Conservation (phyloP, 1,140 invertebrate genomes). For the Drosophila ironensis region DNA sequence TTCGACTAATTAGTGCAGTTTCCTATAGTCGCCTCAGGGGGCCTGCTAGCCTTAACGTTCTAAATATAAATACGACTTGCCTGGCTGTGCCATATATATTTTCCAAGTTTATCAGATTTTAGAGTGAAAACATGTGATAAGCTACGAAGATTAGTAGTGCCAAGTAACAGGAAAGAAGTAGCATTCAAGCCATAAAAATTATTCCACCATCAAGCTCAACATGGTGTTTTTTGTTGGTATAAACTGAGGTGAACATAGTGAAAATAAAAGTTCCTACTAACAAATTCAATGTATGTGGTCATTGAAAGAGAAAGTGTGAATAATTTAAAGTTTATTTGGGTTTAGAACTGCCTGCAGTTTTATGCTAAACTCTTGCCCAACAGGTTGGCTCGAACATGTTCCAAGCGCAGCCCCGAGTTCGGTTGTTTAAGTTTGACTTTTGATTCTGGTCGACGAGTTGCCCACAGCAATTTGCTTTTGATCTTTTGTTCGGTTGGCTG, state of each 20-base stretch:
- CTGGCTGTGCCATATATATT: slow-evolving; percentile 17
- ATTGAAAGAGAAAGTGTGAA: background rate
- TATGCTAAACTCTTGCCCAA: slow-evolving; percentile 2
- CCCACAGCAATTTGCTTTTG: slow-evolving; percentile 43
- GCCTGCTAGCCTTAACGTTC: slow-evolving; percentile 24
- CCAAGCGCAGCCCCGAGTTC: background rate
- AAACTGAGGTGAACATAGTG: background rate
- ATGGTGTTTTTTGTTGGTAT: background rate
- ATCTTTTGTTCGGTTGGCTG: slow-evolving; percentile 20
- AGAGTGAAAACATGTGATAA: slow-evolving; percentile 37
- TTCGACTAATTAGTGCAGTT: slow-evolving; percentile 32
- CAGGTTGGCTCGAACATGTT: slow-evolving; percentile 45
- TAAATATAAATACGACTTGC: slow-evolving; percentile 11
- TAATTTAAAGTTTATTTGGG: background rate
- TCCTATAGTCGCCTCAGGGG: slow-evolving; percentile 7
- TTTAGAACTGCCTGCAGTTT: background rate
- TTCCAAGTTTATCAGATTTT: slow-evolving; percentile 44
- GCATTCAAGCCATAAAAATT: slow-evolving; percentile 28
- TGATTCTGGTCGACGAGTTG: slow-evolving; percentile 28
- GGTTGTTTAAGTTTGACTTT: slow-evolving; percentile 28
- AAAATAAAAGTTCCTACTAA: background rate
- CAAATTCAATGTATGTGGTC: background rate
- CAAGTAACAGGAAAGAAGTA: slow-evolving; percentile 13
- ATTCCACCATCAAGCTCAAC: slow-evolving; percentile 4
- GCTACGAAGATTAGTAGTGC: slow-evolving; percentile 21